A percentile compares a stretch with the other conserved stretches of the same genome.
Conservation (phyloP, 2,888 invertebrate genomes). For the Teleogryllus oceanicus region DNA sequence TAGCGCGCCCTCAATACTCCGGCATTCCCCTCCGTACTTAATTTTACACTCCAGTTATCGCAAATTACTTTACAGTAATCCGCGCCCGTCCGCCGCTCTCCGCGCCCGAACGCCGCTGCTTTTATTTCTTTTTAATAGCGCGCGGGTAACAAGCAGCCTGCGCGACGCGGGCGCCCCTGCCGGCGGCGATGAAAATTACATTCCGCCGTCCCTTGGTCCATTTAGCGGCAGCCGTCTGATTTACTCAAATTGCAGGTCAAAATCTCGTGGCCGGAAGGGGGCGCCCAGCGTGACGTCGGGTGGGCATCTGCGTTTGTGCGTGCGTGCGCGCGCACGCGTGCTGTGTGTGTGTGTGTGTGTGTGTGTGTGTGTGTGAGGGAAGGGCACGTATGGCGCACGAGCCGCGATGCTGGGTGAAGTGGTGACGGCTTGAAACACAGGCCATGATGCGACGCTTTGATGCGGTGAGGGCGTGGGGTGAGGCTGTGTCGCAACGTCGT, state of each 20-base stretch:
- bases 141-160: neutral
- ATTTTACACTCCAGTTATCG: conserved; percentile 18
- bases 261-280: neutral
- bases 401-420: neutral
- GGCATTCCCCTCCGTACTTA: neutral
- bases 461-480: too few relatives aligned
- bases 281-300: too few relatives aligned
- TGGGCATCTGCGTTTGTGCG: neutral
- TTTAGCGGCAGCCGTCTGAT: conserved; percentile 9
- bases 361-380: neutral
- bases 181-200: conserved; percentile 1
- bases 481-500: too few relatives aligned
- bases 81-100: neutral
- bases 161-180: neutral
- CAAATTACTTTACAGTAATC: conserved; percentile 18
- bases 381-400: neutral
- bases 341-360: neutral
- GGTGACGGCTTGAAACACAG: too few relatives aligned
- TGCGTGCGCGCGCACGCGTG: neutral
- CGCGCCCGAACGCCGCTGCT: neutral
- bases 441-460: too few relatives aligned
- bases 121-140: conserved; percentile 18
- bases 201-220: conserved; percentile 18
- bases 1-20: conserved; percentile 5
- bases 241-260: conserved; percentile 18